Evolutionary conservation across 2,113 vertebrate species (phyloP), one percentile per base, ranked within the genome.

Genomic region (Rhabdomys dilectus): DNA sequence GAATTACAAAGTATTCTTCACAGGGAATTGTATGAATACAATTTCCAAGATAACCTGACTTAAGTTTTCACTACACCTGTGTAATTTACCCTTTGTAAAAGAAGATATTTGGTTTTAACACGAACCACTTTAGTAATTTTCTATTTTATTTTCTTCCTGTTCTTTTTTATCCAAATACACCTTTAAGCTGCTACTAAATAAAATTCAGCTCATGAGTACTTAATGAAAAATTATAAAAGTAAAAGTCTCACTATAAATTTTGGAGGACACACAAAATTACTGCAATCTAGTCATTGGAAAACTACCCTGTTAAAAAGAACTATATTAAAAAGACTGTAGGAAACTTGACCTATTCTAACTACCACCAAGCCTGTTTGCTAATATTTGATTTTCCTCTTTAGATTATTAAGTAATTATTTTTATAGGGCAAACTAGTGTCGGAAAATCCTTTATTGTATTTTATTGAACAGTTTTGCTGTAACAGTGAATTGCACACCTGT

Each of bases 361-460:
- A 21, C 13, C 19, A 80, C 92, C 13, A 94, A 31, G 2, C n/a
- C 0, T 93, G 8, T 68, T 81, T 94, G 39, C 9, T 70, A 45
- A 84, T 53, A 53, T 10, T 84, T 75, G 5, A 17, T 76, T 60
- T 68, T 58, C n/a, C 0, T 87, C 16, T 72, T 51, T 56, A 58
- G 45, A 39, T 89, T 68, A 39, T 91, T 93, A 92, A 84, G 24
- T 66, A 45, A 95, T 86, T 31, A 90, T 91, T 91, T 95, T 95
- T 29, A 62, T 19, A 39, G 6, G 7, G 75, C 36, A 51, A 2
- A 66, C 12, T 3, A 29, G 19, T 64, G 3, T 60, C 16, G 4
- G 1, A 89, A 73, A 1, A 34, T 85, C 2, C 2, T 12, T 21
- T 66, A 48, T 34, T 34, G 29, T 48, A 66, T 22, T 66, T 86